Evolutionary conservation across 2,888 invertebrate genomes (phyloP).

Genomic region (Acanthococcus lagerstroemiae): DNA sequence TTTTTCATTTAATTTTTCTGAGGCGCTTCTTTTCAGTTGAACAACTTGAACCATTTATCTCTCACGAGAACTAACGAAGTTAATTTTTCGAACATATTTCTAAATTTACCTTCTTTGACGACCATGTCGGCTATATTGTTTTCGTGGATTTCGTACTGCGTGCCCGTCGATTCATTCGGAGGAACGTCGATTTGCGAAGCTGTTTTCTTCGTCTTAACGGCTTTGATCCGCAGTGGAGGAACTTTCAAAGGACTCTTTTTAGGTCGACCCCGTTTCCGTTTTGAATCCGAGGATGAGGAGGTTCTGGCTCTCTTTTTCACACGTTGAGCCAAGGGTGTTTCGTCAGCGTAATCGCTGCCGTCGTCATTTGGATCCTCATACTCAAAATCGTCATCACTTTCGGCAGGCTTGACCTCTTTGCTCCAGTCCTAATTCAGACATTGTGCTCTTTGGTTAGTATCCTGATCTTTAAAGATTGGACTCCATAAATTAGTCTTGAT

Average conservation of each 20-base stretch:
- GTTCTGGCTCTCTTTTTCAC: neutral
- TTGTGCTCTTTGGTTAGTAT: no score
- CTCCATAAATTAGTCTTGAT: no score
- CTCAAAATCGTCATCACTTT: slow-evolving; percentile 8
- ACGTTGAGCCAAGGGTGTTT: slow-evolving; percentile 7
- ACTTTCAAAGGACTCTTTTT: slow-evolving; percentile 1
- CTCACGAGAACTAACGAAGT: no score
- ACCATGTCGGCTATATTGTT: no score
- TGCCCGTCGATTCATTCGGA: neutral
- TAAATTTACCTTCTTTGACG: no score
- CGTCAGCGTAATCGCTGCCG: neutral
- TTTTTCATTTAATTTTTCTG: no score
- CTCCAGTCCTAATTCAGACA: no score
- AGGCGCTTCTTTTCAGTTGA: no score
- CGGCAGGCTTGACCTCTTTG: no score
- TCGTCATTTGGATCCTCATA: slow-evolving; percentile 11
- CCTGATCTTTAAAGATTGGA: no score
- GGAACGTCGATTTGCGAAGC: neutral
- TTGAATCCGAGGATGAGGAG: neutral
- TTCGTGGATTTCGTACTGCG: slow-evolving; percentile 14
- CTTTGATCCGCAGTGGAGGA: slow-evolving; percentile 16
- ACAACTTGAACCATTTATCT: no score
- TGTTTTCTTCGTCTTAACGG: neutral
- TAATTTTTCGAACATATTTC: no score
- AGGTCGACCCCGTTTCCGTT: slow-evolving; percentile 18